A percentile compares a stretch with the other conserved stretches of the same genome.
Conservation (phyloP, 2,797 vertebrate species). For the Sebastes minor region DNA sequence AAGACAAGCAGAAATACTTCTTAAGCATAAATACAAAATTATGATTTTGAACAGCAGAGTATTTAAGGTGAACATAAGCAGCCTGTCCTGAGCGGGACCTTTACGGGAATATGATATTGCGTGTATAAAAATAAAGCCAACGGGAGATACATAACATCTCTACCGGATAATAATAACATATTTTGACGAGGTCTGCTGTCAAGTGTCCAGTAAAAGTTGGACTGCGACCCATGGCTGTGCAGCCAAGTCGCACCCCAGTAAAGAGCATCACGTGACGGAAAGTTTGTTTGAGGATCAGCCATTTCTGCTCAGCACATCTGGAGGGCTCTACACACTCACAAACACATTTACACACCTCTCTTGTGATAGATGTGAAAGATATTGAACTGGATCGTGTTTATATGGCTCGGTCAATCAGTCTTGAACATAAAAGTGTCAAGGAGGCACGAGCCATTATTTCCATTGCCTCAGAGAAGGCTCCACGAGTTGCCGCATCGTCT, state of each 20-base stretch:
- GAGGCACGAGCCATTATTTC: slow-evolving; percentile 17
- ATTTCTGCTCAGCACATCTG: slow-evolving; percentile 32
- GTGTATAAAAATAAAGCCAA: background rate
- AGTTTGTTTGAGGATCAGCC: slow-evolving; percentile 21
- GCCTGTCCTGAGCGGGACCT: background rate
- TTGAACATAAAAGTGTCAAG: slow-evolving; percentile 39
- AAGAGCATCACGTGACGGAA: slow-evolving; percentile 1
- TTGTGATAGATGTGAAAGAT: slow-evolving; percentile 15
- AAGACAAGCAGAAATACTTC: background rate
- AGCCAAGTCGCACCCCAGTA: slow-evolving; percentile 12
- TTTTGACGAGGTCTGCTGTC: background rate
- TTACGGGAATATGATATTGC: background rate
- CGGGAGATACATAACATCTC: background rate
- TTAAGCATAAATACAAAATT: background rate
- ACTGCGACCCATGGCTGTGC: background rate
- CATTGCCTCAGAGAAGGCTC: background rate
- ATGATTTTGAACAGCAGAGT: background rate
- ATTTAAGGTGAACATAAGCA: background rate
- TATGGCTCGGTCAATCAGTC: slow-evolving; percentile 17
- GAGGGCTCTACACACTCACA: background rate
- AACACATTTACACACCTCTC: background rate
- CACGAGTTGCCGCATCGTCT: background rate
- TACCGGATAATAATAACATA: background rate
- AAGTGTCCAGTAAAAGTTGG: background rate
- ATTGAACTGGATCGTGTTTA: background rate